A percentile compares a stretch with the other conserved stretches of the same genome.
Conservation (phyloP, 2,888 invertebrate species). For the Melangyna quadrimaculata region DNA sequence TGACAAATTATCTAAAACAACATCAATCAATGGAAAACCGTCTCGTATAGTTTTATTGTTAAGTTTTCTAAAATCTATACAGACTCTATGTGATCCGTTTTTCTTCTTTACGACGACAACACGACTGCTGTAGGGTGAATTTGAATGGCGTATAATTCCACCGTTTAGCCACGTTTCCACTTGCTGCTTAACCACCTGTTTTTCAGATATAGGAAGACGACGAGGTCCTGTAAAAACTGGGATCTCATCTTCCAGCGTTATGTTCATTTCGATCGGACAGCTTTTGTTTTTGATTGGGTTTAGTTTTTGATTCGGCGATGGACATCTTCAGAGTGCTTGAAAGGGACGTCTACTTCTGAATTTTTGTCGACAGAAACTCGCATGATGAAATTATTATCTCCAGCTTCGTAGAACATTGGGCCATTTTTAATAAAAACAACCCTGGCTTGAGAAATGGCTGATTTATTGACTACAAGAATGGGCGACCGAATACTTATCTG, state of each 20-base stretch:
- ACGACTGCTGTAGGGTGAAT: slow-evolving; percentile 74
- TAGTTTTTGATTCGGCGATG: slow-evolving; percentile 4
- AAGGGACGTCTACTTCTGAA: slow-evolving; percentile 5
- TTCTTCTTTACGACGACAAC: slow-evolving; percentile 72
- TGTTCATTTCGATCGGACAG: slow-evolving; percentile 2
- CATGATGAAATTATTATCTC: slow-evolving; percentile 4
- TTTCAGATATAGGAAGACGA: not conserved
- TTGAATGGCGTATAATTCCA: slow-evolving; percentile 74
- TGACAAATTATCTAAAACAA: slow-evolving; percentile 75
- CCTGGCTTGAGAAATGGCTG: not conserved
- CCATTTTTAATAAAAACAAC: not conserved
- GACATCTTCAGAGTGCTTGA: not conserved
- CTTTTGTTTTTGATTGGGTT: not conserved
- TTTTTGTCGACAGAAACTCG: not conserved
- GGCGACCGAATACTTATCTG: not conserved
- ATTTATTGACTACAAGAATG: slow-evolving; percentile 23
- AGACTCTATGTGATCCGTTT: slow-evolving; percentile 62
- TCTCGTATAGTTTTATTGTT: slow-evolving; percentile 76
- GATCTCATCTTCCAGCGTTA: slow-evolving; percentile 8
- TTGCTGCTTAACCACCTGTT: slow-evolving; percentile 72
- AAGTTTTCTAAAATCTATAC: slow-evolving; percentile 78
- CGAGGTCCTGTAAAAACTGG: slow-evolving; percentile 12
- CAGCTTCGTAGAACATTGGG: not conserved
- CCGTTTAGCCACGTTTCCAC: slow-evolving; percentile 74
- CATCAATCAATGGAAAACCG: slow-evolving; percentile 77